Evolutionary conservation across 2,888 invertebrate genomes (phyloP), one percentile per base, ranked within the genome.

Genomic region (Andrena bicolor): DNA sequence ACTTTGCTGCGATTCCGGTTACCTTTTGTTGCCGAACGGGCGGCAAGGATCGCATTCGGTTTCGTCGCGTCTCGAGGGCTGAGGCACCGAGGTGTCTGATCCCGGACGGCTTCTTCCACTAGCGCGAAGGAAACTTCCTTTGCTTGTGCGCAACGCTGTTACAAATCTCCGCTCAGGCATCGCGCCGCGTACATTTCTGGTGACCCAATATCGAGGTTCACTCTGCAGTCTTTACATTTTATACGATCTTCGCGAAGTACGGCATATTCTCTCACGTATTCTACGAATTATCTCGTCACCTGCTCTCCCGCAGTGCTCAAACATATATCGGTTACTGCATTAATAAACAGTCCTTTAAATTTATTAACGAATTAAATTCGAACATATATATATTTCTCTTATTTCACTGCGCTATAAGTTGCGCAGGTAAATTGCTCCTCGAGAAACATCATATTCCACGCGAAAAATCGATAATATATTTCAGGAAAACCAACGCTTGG

Each of bases 121-220:
- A 20, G 23, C 6, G 26, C 26, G 49, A 69, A 20, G 5, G 0
- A 4, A 20, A 13, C 48, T 56, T 32, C n/a, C 0, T 23, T 56
- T 13, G 48, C 10, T 71, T 10, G 10, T 41, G 23, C 41, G 41
- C 49, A 41, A 23, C 53, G 28, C 53, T 56, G 28, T 32, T 32
- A 7, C 26, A 23, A 5, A 63, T 76, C 56, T 23, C 6, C 10
- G 1, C 56, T 58, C 48, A 8, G 20, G 5, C 35, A 10, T 71
- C 51, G 2, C 28, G 10, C n/a, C 35, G 41, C 35, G n/a, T 35
- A 35, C 28, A 48, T 71, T 53, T 53, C 56, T 26, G 41, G 3
- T 20, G 56, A 71, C 32, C 32, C n/a, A 63, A 63, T 20, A 48
- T 71, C 56, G 48, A 28, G 6, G 23, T 56, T 0, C 63, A 10